Base-by-base conservation (phyloP, 2,113 vertebrate species). In the Peromyscus polionotus region DNA sequence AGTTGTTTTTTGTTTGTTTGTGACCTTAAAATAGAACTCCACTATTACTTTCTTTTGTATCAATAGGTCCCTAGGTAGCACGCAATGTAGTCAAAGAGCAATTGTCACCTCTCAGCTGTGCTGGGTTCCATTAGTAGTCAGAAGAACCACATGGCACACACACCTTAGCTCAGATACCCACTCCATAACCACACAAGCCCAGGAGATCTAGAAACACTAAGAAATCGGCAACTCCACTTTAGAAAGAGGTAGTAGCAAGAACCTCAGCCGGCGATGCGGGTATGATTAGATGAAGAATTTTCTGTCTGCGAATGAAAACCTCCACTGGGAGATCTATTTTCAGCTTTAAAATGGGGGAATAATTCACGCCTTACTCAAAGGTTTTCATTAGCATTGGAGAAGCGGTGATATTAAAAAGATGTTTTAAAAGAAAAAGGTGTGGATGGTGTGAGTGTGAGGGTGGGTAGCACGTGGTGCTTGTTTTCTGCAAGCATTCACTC, bases 361-460 rank as follows among this genome's bases (percentile, higher is more conserved):
- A 76, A 91, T 28, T 33, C 91, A 45, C 22, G 13, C 22, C 80
- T 85, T 94, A 87, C 75, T 94, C 54, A 91, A 80, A 24, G 19
- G 28, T 20, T 87, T 75, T 94, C 72, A 28, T 79, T 96, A 88
- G 80, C 96, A 77, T 85, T 92, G 88, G 26, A 76, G 92, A 96
- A 90, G 48, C 28, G 7, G 17, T 76, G 33, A 63, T 94, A 68
- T 85, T 95, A 17, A 92, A 96, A 96, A 89, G 7, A 19, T 95
- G 51, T 92, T 88, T 65, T 20, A 12, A 76, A 96, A 94, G 54
- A 84, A 90, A 87, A 95, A 61, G 12, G 16, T 88, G 65, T 73
- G 19, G 24, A 63, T 51, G 0, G 36, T 11, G 22, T 4, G 0
- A 57, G 39, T 63, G 39, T 17, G 22, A 67, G 54, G 24, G 24